Evolutionary conservation across 2,797 vertebrate genomes (phyloP), one percentile per base, ranked within the genome.

Genomic region (Zalophus californianus): DNA sequence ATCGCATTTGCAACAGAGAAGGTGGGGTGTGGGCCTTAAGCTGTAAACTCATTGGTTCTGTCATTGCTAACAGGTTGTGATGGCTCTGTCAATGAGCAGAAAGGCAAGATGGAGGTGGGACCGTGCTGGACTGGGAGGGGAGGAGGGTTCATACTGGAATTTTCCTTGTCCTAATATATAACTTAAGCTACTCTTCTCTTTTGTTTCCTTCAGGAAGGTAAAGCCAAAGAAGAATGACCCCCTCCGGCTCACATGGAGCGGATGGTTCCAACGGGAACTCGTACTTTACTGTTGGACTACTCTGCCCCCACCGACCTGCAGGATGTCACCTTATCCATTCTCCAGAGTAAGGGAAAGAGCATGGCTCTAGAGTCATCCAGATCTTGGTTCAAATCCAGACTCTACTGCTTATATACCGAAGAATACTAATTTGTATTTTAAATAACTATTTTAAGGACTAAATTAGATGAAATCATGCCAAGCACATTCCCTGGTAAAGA

Each of bases 151-250:
- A 87, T 97, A 11, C 12, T 44, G 60, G 23, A 83, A 83, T 70
- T 98, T 98, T 98, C 86, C 80, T 97, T 97, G 98, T 97, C 4
- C 56, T 21, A 50, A 11, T 4, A 44, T 91, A 97, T 97, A 87
- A 97, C 38, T 95, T 87, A 97, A 97, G 94, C 97, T 93, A 91
- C 96, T 98, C 98, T 97, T 98, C 14, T 96, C 97, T 98, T 98
- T 95, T 98, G 25, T 73, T 75, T 77, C 82, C 25, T 1, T 83
- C 20, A 35, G 62, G 32, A 96, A 35, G 18, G 23, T 29, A 72
- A 94, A 79, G 7, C 1, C 90, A 91, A 82, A 78, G 66, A 86
- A 66, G 35, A 62, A 5, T 15, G 20, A 20, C 9, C 2, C 21
- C 13, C 5, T 77, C 58, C 29, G 9, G 20, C 27, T 70, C 20